These are phyloP conservation scores for Hemaris fuciformis DNA, from an alignment of 2,888 invertebrate genomes.

Conservation along the genomic window DNA sequence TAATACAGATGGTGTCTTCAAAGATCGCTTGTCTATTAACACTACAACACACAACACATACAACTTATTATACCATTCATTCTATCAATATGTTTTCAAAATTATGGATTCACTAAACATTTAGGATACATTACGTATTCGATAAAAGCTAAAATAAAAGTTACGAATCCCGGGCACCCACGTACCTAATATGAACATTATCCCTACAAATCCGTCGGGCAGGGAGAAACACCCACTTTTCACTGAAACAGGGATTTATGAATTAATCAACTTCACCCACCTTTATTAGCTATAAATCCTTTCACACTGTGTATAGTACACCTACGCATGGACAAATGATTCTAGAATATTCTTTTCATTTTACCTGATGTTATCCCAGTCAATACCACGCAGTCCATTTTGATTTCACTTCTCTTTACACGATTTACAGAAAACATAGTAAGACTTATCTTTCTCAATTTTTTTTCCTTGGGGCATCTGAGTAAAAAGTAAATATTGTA, in stretches of 20 bases:
- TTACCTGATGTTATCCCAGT: too few species aligned
- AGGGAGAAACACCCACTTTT: neutral
- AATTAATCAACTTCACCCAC: neutral
- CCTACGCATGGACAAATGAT: neutral
- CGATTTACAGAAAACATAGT: too few species aligned
- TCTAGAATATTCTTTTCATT: neutral
- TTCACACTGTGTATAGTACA: neutral
- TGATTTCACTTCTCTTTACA: too few species aligned
- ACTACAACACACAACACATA: too few species aligned
- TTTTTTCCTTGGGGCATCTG: too few species aligned
- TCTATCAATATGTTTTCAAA: too few species aligned
- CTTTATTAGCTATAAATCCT: neutral
- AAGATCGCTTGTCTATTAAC: too few species aligned
- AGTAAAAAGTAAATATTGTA: too few species aligned
- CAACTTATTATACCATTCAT: too few species aligned
- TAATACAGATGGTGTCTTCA: too few species aligned
- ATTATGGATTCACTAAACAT: neutral
- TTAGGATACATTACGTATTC: neutral
- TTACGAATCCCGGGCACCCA: neutral
- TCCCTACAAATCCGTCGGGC: slow-evolving; percentile 1
- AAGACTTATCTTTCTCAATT: too few species aligned
- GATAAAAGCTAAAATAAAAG: neutral
- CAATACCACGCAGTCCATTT: too few species aligned
- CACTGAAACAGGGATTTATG: neutral
- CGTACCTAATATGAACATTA: neutral